Evolutionary conservation across 64 coral and sea anemone genomes (phyloP).

Genomic region (Porites australiensis): DNA sequence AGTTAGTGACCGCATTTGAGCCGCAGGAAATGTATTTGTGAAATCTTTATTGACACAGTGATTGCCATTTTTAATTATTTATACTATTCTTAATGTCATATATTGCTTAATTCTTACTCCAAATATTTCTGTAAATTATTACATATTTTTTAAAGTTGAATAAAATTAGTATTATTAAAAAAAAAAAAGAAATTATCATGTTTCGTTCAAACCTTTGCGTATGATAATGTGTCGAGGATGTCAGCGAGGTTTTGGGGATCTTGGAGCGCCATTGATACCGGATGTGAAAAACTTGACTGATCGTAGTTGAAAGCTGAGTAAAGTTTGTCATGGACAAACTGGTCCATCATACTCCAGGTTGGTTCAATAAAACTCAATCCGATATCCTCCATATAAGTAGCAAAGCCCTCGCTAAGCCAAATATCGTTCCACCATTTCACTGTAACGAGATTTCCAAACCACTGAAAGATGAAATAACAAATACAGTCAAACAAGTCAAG

Average conservation of each 20-base stretch:
- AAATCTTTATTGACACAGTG: too few species aligned
- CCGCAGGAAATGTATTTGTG: too few species aligned
- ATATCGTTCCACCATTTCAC: slow-evolving; percentile 95
- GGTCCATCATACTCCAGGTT: slow-evolving; percentile 74
- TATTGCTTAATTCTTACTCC: too few species aligned
- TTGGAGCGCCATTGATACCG: slow-evolving; percentile 55
- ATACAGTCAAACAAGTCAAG: too few species aligned
- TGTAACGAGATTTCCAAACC: slow-evolving; percentile 93
- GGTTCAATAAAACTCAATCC: slow-evolving; percentile 43
- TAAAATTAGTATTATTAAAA: too few species aligned
- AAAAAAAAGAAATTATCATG: too few species aligned
- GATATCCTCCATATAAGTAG: slow-evolving; percentile 66
- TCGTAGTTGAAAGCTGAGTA: slow-evolving; percentile 66
- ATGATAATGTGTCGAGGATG: slow-evolving; percentile 72
- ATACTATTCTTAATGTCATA: too few species aligned
- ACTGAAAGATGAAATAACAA: slow-evolving; percentile 50
- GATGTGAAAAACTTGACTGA: slow-evolving; percentile 67
- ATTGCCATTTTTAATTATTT: too few species aligned
- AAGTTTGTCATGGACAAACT: slow-evolving; percentile 37
- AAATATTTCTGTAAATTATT: too few species aligned
- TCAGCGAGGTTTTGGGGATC: slow-evolving; percentile 59
- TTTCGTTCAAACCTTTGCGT: slow-evolving; percentile 55
- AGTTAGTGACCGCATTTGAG: too few species aligned
- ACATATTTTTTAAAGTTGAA: too few species aligned
- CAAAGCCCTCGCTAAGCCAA: slow-evolving; percentile 94